Conservation (phyloP, 1,140 invertebrate species). For the Cydia amplana region DNA sequence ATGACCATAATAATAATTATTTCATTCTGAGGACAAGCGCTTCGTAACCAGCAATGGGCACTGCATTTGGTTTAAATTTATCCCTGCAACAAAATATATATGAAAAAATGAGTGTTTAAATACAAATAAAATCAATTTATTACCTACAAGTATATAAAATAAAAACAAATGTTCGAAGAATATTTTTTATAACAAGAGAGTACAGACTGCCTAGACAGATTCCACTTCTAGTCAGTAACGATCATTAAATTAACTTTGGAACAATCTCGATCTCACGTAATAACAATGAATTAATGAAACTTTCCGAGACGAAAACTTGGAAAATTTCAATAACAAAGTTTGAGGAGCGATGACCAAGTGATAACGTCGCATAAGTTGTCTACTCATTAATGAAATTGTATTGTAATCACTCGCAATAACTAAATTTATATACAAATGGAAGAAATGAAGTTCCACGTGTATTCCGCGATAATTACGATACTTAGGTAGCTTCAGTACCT, state of each 20-base stretch:
- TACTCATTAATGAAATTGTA: background rate
- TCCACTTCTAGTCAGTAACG: background rate
- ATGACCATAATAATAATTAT: conserved; percentile 23
- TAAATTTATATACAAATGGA: too few species aligned
- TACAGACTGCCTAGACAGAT: background rate
- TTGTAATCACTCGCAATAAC: too few species aligned
- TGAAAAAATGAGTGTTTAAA: background rate
- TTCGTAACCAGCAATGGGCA: conserved; percentile 61
- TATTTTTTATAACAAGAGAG: background rate
- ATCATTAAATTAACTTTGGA: background rate
- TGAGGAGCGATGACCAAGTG: background rate
- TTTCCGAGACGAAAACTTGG: background rate
- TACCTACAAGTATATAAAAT: too few species aligned
- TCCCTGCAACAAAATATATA: conserved; percentile 53
- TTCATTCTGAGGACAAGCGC: conserved; percentile 54
- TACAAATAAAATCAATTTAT: background rate
- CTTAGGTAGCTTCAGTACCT: too few species aligned
- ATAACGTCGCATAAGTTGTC: background rate
- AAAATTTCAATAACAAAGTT: conserved; percentile 12
- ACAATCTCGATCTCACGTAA: conserved; percentile 17
- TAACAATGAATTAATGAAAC: conserved; percentile 26
- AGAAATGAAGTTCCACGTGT: too few species aligned
- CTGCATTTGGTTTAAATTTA: conserved; percentile 42
- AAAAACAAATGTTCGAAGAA: background rate
- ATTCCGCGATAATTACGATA: too few species aligned